Evolutionary conservation across 2,888 invertebrate species (phyloP), one percentile per base, ranked within the genome.

Genomic region (Fragum sueziense): DNA sequence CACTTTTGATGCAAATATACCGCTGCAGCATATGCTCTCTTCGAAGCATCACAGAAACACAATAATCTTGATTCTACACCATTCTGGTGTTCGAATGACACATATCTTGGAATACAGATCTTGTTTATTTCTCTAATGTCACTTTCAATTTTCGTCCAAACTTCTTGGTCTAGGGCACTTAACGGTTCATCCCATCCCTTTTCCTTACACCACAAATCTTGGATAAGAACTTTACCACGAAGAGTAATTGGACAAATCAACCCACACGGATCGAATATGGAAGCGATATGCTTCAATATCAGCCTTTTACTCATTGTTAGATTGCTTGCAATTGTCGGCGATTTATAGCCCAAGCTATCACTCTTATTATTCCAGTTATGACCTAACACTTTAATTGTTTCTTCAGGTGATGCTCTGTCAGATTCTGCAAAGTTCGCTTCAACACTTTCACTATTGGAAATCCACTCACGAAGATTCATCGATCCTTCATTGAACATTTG

Each of bases 391-490:
- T 68, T 52, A 7, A 69, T 67, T 29, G 22, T 20, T 25, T 52
- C 37, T n/a, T 71, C 57, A 31, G 70, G n/a, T 9, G 54, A 31
- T 2, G 17, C 41, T 27, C n/a, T 61, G 2, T 67, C 76, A 22
- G 31, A 52, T 6, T 33, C 27, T 47, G n/a, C 52, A 27, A 57
- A 59, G 25, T 33, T 17, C 11, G 22, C 7, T n/a, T 70, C 72
- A 34, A 73, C 52, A 47, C 0, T 25, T 17, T 34, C 41, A 51
- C 59, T 37, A 54, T 76, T 80, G 11, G 76, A 37, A 25, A 33
- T 37, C 79, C 82, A 82, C 37, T 79, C 79, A 0, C 75, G 52
- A 27, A 75, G 41, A 51, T 80, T 80, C 72, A 76, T 76, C 7
- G 59, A 27, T 20, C 67, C 72, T 29, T 80, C 76, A 20, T 33